phyloP scores from a whole-genome alignment of 1,140 invertebrate genomes.

The Procambarus virginalis region DNA sequence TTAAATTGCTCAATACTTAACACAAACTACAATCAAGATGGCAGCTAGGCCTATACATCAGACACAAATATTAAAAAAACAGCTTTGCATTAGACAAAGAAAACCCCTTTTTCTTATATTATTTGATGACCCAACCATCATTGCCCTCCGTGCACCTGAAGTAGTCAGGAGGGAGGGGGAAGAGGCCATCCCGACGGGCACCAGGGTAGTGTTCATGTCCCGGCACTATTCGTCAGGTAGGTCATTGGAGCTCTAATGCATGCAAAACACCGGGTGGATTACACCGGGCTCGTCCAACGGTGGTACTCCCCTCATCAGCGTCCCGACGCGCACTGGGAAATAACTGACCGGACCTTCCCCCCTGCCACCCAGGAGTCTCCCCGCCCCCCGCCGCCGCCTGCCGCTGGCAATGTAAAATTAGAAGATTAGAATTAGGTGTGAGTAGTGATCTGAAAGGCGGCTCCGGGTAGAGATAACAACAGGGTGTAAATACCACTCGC shows the following conservation, averaged over 20 bases:
- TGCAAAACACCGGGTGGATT: slow-evolving; percentile 19
- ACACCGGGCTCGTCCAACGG: neutral
- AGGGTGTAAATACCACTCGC: neutral
- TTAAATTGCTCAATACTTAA: too few species aligned
- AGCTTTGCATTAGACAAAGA: neutral
- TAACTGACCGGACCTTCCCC: neutral
- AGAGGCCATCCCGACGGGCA: neutral
- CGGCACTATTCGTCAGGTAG: neutral
- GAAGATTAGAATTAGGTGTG: neutral
- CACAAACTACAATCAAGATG: too few species aligned
- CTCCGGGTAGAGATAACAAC: neutral
- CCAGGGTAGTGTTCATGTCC: slow-evolving; percentile 7
- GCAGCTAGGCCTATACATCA: neutral
- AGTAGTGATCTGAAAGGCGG: neutral
- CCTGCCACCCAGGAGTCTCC: neutral
- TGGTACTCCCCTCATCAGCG: neutral
- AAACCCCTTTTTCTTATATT: neutral
- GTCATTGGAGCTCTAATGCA: slow-evolving; percentile 18
- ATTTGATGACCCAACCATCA: neutral
- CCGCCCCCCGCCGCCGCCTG: neutral
- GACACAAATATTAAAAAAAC: neutral
- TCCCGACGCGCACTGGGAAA: neutral
- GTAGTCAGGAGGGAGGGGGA: neutral
- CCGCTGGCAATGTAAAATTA: neutral
- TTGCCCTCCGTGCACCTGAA: neutral